Conservation (phyloP, 2,888 invertebrate genomes). For the Agrypnus murinus region DNA sequence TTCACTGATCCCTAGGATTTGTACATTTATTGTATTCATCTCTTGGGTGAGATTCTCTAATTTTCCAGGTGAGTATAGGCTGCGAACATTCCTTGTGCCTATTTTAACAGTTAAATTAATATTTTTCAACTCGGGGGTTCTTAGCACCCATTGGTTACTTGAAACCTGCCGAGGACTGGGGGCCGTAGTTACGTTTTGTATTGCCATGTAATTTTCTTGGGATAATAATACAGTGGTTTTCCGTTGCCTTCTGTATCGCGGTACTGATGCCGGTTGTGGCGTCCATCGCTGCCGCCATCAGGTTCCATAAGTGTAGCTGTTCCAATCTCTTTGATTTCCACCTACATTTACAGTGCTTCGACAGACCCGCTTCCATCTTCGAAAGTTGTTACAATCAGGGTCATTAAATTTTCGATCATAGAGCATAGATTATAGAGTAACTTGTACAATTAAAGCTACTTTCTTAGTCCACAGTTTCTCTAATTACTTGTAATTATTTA, state of each 20-base stretch:
- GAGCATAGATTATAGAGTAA: no score
- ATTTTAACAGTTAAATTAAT: no score
- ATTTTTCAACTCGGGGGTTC: constrained; percentile 2
- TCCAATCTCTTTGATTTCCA: constrained; percentile 6
- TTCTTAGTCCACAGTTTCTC: no score
- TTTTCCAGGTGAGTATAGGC: neutral
- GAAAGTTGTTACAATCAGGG: neutral
- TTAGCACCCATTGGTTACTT: no score
- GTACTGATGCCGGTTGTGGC: neutral
- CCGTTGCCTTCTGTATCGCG: no score
- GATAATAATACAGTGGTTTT: no score
- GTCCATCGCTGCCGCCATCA: constrained; percentile 10
- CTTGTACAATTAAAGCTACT: no score
- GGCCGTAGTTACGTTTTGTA: neutral
- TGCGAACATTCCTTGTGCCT: neutral
- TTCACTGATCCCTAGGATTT: constrained; percentile 5
- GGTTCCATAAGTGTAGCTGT: neutral
- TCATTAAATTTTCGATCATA: no score
- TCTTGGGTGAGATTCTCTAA: no score
- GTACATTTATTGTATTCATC: neutral
- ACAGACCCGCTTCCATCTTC: neutral
- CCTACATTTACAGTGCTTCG: neutral
- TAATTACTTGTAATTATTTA: no score
- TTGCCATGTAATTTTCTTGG: neutral
- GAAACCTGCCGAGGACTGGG: constrained; percentile 5